Evolutionary conservation across 2,113 vertebrate species (phyloP).

Genomic region (Odobenus rosmarus): DNA sequence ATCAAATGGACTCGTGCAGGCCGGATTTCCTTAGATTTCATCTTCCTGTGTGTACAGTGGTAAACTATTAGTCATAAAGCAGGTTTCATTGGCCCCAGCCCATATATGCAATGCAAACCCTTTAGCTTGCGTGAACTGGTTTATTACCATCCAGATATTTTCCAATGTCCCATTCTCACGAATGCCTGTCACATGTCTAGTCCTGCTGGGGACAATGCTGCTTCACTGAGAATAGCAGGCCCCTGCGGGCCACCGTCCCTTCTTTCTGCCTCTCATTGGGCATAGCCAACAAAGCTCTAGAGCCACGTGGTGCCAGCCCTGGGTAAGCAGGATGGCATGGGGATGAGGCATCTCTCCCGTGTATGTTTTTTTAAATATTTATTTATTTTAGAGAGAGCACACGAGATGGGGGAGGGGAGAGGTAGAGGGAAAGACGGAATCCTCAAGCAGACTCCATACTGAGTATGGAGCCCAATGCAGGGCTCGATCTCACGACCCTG

Average conservation of each 20-base stretch:
- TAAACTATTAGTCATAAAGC: not conserved
- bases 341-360: not conserved
- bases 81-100: not conserved
- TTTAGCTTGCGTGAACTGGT: too few relatives aligned
- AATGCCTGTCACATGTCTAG: accelerated
- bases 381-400: not conserved
- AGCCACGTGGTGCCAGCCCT: not conserved
- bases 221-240: not conserved
- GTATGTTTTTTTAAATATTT: not conserved
- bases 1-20: not conserved
- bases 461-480: too few relatives aligned
- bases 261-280: not conserved
- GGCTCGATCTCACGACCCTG: not conserved
- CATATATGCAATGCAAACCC: not conserved
- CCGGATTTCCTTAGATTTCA: not conserved
- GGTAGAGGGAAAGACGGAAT: too few relatives aligned
- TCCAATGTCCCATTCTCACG: not conserved
- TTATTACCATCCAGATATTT: not conserved
- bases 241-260: accelerated
- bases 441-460: too few relatives aligned
- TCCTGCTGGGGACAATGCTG: not conserved
- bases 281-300: not conserved
- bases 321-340: too few relatives aligned
- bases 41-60: not conserved
- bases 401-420: not conserved